Evolutionary conservation across 2,888 invertebrate species (phyloP).

Genomic region (Ditylenchus weischeri): DNA sequence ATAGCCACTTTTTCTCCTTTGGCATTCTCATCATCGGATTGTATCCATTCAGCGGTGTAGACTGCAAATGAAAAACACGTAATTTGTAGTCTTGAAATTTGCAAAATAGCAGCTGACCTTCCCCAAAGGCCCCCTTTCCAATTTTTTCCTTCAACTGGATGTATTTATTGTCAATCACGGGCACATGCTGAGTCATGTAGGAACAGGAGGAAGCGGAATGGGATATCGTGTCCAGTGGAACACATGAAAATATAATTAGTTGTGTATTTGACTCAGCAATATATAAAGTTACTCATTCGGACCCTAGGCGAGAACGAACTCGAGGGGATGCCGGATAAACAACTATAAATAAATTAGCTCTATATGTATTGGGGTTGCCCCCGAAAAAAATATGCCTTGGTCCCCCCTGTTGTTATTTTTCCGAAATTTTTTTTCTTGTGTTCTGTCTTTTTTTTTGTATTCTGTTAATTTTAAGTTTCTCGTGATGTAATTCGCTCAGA

Average conservation of each 20-base stretch:
- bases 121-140: constrained; percentile 55
- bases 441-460: too few species aligned
- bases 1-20: constrained; percentile 34
- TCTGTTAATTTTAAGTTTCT: too few species aligned
- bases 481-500: too few species aligned
- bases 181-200: constrained; percentile 35
- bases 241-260: constrained; percentile 17
- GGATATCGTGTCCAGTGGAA: constrained; percentile 25
- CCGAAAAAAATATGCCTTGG: too few species aligned
- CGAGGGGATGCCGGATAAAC: too few species aligned
- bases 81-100: too few species aligned
- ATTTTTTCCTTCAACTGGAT: constrained; percentile 49
- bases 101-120: constrained; percentile 10
- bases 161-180: constrained; percentile 42
- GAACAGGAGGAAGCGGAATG: constrained; percentile 14
- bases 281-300: too few species aligned
- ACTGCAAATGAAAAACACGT: constrained; percentile 26
- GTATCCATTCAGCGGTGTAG: constrained; percentile 48
- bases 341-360: too few species aligned
- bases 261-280: neutral
- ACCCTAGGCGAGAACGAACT: too few species aligned
- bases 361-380: too few species aligned
- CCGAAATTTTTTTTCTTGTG: too few species aligned
- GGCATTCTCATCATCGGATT: constrained; percentile 10
- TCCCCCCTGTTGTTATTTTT: too few species aligned